phyloP scores from a whole-genome alignment of 2,113 vertebrate genomes.

The Gopherus flavomarginatus region DNA sequence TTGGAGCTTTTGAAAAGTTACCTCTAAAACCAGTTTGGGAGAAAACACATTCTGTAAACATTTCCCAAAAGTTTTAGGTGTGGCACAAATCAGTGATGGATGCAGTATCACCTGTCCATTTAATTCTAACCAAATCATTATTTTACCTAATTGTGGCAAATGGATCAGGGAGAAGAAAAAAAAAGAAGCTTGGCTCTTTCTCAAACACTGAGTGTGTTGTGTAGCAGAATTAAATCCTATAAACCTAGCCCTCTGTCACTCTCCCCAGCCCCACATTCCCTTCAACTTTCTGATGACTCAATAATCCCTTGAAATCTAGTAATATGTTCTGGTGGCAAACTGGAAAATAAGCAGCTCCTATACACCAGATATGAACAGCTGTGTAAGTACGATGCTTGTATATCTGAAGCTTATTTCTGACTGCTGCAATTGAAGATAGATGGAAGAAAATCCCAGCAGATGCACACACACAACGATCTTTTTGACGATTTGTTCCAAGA shows the following conservation, averaged over 20 bases:
- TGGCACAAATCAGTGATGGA: neutral
- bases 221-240: neutral
- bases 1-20: neutral
- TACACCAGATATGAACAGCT: neutral
- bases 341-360: neutral
- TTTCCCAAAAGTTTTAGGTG: neutral
- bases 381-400: neutral
- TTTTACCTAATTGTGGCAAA: neutral
- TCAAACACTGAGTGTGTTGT: neutral
- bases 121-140: neutral
- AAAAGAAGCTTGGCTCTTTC: neutral
- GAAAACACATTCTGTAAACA: neutral
- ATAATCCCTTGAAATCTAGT: neutral
- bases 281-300: neutral
- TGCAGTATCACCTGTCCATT: rapidly evolving
- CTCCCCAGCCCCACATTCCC: rapidly evolving
- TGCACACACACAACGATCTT: neutral
- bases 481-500: neutral
- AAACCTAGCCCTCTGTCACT: neutral
- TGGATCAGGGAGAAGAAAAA: rapidly evolving
- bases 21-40: neutral
- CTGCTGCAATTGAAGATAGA: conserved; percentile 10
- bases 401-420: conserved; percentile 17
- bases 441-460: neutral
- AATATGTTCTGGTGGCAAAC: neutral